These are phyloP conservation scores for Phenacoccus solenopsis DNA, from an alignment of 1,140 invertebrate genomes.

Conservation along the genomic window DNA sequence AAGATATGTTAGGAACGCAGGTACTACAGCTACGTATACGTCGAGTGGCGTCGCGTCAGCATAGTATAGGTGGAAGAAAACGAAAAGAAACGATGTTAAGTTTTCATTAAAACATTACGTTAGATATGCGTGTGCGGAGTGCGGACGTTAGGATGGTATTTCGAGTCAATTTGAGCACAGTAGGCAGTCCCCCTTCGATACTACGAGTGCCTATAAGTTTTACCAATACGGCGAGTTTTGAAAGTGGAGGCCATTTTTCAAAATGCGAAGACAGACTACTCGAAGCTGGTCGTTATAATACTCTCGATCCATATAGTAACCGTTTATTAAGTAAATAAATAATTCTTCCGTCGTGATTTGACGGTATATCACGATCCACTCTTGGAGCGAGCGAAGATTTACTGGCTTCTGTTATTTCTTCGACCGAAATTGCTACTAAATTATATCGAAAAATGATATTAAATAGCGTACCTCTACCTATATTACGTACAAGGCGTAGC, in stretches of 20 bases:
- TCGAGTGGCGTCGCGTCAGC: neutral
- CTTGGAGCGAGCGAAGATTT: neutral
- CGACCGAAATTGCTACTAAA: slow-evolving; percentile 11
- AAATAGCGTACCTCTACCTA: neutral
- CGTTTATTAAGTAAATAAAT: slow-evolving; percentile 14
- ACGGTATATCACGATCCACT: slow-evolving; percentile 13
- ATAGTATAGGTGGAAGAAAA: neutral
- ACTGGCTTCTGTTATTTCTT: neutral
- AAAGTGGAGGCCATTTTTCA: slow-evolving; percentile 12
- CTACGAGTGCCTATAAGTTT: neutral
- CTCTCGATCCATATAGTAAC: neutral
- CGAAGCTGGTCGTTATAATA: neutral
- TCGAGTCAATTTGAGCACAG: slow-evolving; percentile 12
- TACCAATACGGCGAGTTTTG: slow-evolving; percentile 5
- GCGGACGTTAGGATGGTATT: neutral
- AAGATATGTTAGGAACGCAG: no score
- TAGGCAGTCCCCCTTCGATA: neutral
- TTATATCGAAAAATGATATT: slow-evolving; percentile 18
- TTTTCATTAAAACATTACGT: slow-evolving; percentile 9
- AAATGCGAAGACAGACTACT: slow-evolving; percentile 7
- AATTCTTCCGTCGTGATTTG: slow-evolving; percentile 7
- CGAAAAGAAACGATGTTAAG: neutral
- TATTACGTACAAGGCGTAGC: no score
- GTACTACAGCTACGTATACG: no score
- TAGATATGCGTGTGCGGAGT: neutral